Evolutionary conservation across 1,140 invertebrate genomes (phyloP), one percentile per base, ranked within the genome.

Genomic region (Ylistrum balloti): DNA sequence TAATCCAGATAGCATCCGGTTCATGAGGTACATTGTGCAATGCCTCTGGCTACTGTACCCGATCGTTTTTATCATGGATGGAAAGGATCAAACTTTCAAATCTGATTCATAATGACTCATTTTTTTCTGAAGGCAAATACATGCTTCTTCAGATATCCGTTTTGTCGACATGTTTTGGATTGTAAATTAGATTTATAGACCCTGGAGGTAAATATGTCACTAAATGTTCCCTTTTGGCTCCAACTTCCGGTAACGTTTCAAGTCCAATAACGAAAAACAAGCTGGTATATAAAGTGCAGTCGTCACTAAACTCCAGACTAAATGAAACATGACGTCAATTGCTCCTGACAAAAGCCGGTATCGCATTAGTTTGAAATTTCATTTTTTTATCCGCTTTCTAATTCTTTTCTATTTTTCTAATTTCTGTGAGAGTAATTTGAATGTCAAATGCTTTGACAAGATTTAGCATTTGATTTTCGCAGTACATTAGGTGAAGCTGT

Each of bases 361-460:
- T 74, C 56, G 28, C 13, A 28, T 74, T 74, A 74, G 56, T n/a
- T 28, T 74, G 56, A n/a, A 74, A 74, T 74, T 5, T 74, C 1
- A 74, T 17, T 74, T 48, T 48, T 74, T 74, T 74, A 74, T 74
- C 56, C 56, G 56, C 15, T 74, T 7, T 74, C 56, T 74, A 74
- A 74, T 74, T n/a, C 56, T 74, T 28, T 74, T 74, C 56, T 74
- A 74, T 28, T 74, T n/a, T n/a, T 74, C 56, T 74, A 74, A 28
- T 74, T n/a, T 28, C n/a, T 2, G 56, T n/a, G n/a, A 28, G 56
- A n/a, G 56, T 74, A 74, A 74, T 74, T 74, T 74, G 56, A 74
- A 74, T 74, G 56, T 74, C 56, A 74, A 74, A 74, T 74, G 56
- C 13, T 28, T 74, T 74, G 56, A 74, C 56, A 74, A 74, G 56